A percentile compares a stretch with the other conserved stretches of the same genome.
phyloP scores from a whole-genome alignment of 1,140 invertebrate species.

The Acromyrmex heyeri region DNA sequence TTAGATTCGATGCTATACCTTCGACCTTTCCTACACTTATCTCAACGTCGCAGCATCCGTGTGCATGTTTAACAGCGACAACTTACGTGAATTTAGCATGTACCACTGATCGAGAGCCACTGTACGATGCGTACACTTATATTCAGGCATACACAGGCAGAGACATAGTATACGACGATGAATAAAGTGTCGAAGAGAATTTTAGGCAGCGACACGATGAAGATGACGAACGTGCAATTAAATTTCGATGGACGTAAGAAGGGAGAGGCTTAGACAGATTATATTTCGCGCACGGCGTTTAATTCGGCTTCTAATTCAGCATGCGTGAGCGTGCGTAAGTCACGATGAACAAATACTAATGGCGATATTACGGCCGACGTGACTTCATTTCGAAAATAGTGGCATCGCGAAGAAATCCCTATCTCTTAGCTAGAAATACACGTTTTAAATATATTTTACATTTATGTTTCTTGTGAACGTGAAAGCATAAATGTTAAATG shows the following conservation, averaged over 20 bases:
- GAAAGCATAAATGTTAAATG: background rate
- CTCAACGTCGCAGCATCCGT: constrained; percentile 1
- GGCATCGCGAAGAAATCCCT: background rate
- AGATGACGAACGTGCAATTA: constrained; percentile 47
- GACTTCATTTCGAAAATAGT: constrained; percentile 5
- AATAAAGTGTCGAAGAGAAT: constrained; percentile 11
- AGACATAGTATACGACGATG: constrained; percentile 3
- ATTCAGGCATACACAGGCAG: constrained; percentile 8
- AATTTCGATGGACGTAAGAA: constrained; percentile 33
- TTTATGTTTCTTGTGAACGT: background rate
- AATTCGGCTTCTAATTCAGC: constrained; percentile 3
- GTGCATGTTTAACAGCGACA: constrained; percentile 29
- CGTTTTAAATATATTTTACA: background rate
- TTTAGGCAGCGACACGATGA: constrained; percentile 27
- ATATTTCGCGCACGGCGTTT: background rate
- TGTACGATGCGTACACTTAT: constrained; percentile 29
- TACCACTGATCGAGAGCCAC: constrained; percentile 37
- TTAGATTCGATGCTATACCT: background rate
- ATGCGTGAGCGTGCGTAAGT: background rate
- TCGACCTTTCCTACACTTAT: background rate
- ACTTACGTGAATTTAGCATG: constrained; percentile 34
- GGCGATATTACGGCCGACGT: background rate
- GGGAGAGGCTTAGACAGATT: constrained; percentile 6
- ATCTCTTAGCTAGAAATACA: background rate
- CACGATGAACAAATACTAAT: background rate